Conservation (phyloP, 2,113 vertebrate species). For the Orthonyx spaldingii region DNA sequence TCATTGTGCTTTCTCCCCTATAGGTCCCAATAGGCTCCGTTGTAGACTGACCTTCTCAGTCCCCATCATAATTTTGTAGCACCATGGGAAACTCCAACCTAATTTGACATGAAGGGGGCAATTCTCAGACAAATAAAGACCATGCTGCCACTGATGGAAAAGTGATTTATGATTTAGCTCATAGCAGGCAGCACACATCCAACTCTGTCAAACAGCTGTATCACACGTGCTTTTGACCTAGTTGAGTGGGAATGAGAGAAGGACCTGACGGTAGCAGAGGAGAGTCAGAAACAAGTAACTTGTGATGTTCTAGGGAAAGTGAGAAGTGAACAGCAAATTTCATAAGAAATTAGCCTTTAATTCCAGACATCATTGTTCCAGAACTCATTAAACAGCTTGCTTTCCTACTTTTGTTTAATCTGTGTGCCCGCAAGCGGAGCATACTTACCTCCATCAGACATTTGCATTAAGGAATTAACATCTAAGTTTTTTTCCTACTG, state of each 20-base stretch:
- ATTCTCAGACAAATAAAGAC: not conserved
- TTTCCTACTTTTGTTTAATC: not conserved
- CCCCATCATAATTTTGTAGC: not conserved
- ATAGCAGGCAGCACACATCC: not conserved
- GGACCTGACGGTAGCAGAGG: not conserved
- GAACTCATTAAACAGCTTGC: not conserved
- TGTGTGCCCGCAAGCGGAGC: not conserved
- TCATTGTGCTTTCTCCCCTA: not conserved
- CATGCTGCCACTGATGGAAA: not conserved
- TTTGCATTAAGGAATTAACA: not conserved
- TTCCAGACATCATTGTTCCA: not conserved
- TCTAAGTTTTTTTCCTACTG: not conserved
- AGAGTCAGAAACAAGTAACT: not conserved
- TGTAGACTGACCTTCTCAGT: not conserved
- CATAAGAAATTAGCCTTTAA: not conserved
- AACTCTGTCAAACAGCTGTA: too few relatives aligned
- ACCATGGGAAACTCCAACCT: not conserved
- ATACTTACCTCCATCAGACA: not conserved
- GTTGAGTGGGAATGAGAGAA: not conserved
- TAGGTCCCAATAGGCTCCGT: not conserved
- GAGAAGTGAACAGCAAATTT: not conserved
- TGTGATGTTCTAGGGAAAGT: not conserved
- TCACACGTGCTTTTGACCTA: not conserved
- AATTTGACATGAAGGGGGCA: accelerated
- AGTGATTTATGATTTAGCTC: not conserved